Conservation (phyloP, 2,797 vertebrate species). For the Telmatherina bonti region DNA sequence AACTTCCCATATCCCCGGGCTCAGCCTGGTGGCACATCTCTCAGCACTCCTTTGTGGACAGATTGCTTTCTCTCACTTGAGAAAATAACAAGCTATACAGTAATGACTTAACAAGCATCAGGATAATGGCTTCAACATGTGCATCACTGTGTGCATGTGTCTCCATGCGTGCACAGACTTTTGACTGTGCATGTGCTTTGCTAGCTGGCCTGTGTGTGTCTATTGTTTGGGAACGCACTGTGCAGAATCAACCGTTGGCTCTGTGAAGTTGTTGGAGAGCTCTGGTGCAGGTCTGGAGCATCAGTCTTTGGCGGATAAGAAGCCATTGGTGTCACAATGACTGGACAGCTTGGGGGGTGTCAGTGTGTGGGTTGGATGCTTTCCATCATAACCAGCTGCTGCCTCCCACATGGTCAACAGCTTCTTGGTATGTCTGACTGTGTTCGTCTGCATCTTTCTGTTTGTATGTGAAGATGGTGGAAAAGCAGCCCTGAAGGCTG, state of each 20-base stretch:
- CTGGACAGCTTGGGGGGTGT: slow-evolving; percentile 67
- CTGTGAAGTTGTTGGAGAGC: slow-evolving; percentile 58
- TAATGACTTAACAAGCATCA: slow-evolving; percentile 87
- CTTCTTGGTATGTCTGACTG: slow-evolving; percentile 11
- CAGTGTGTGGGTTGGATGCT: slow-evolving; percentile 69
- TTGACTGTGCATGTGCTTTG: slow-evolving; percentile 45
- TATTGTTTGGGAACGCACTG: slow-evolving; percentile 74
- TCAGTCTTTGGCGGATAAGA: slow-evolving; percentile 56
- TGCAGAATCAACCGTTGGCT: slow-evolving; percentile 65
- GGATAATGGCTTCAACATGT: slow-evolving; percentile 87
- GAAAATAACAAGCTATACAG: slow-evolving; percentile 86
- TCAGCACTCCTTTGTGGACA: slow-evolving; percentile 81
- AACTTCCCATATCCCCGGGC: slow-evolving; percentile 82
- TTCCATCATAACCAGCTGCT: slow-evolving; percentile 80
- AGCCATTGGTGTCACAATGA: slow-evolving; percentile 63
- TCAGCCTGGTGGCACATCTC: slow-evolving; percentile 84
- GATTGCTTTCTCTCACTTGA: slow-evolving; percentile 83
- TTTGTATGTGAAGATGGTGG: slow-evolving; percentile 45
- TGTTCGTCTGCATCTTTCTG: slow-evolving; percentile 46
- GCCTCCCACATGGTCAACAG: slow-evolving; percentile 66
- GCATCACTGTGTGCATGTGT: slow-evolving; percentile 61
- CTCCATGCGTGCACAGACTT: slow-evolving; percentile 58
- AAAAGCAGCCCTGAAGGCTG: slow-evolving; percentile 14
- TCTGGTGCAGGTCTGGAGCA: slow-evolving; percentile 57
- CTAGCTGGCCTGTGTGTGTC: slow-evolving; percentile 56